A percentile compares a stretch with the other conserved stretches of the same genome.
These are phyloP conservation scores for Nipponacmea schrenckii DNA, from an alignment of 2,888 invertebrate genomes.

Conservation along the genomic window DNA sequence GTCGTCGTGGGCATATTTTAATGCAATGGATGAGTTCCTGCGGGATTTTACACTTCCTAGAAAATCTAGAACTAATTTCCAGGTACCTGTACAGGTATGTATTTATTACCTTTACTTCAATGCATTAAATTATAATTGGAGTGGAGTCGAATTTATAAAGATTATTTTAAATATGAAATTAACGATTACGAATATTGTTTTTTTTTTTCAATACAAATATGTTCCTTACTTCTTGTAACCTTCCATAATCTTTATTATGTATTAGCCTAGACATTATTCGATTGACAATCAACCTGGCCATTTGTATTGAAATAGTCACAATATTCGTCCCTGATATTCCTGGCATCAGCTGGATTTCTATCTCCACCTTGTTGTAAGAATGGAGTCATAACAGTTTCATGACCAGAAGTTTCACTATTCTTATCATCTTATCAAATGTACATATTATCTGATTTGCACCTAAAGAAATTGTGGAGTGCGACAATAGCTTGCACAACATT, in stretches of 20 bases:
- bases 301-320: slow-evolving; percentile 5
- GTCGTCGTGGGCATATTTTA: no score
- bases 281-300: slow-evolving; percentile 15
- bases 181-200: no score
- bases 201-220: no score
- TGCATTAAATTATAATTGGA: no score
- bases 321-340: background rate
- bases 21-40: background rate
- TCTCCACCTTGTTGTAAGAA: background rate
- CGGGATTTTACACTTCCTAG: background rate
- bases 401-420: slow-evolving; percentile 13
- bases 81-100: slow-evolving; percentile 8
- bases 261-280: background rate
- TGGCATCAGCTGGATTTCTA: background rate
- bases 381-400: background rate
- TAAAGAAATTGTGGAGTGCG: slow-evolving; percentile 23
- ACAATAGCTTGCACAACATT: slow-evolving; percentile 17
- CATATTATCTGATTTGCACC: slow-evolving; percentile 1
- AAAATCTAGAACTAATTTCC: slow-evolving; percentile 10
- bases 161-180: no score
- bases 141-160: no score
- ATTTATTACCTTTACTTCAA: background rate
- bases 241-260: no score
- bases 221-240: no score
- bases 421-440: slow-evolving; percentile 13